Evolutionary conservation across 2,797 vertebrate genomes (phyloP).

Genomic region (Potorous gilbertii): DNA sequence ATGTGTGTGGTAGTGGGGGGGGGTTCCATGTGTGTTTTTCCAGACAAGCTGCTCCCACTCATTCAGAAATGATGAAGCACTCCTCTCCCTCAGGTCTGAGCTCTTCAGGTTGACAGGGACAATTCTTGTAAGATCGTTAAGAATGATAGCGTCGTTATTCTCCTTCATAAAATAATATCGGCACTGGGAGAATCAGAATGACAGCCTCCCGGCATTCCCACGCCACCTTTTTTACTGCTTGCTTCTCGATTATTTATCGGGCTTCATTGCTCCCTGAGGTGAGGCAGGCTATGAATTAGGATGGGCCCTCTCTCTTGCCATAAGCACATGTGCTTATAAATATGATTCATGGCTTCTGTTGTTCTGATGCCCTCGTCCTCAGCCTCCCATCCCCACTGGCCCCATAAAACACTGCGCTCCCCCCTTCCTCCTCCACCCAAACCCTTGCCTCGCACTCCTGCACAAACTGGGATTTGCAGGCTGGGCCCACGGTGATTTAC

Average conservation of each 20-base stretch:
- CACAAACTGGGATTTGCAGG: not conserved
- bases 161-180: constrained; percentile 65
- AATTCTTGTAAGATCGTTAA: constrained; percentile 52
- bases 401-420: not conserved
- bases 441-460: not conserved
- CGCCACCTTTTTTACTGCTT: not conserved
- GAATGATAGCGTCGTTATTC: constrained; percentile 54
- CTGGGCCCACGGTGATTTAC: not conserved
- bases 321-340: constrained; percentile 63
- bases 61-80: not conserved
- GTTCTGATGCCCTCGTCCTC: not conserved
- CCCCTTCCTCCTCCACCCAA: not conserved
- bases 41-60: not conserved
- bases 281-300: constrained; percentile 64
- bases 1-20: not conserved
- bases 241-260: constrained; percentile 13
- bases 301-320: constrained; percentile 34
- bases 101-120: constrained; percentile 46
- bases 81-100: not conserved
- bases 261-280: constrained; percentile 34
- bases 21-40: not conserved
- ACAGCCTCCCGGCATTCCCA: not conserved
- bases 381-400: not conserved
- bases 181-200: constrained; percentile 29
- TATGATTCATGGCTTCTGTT: constrained; percentile 56